Evolutionary conservation across 2,888 invertebrate genomes (phyloP).

Genomic region (Electrophaes corylata): DNA sequence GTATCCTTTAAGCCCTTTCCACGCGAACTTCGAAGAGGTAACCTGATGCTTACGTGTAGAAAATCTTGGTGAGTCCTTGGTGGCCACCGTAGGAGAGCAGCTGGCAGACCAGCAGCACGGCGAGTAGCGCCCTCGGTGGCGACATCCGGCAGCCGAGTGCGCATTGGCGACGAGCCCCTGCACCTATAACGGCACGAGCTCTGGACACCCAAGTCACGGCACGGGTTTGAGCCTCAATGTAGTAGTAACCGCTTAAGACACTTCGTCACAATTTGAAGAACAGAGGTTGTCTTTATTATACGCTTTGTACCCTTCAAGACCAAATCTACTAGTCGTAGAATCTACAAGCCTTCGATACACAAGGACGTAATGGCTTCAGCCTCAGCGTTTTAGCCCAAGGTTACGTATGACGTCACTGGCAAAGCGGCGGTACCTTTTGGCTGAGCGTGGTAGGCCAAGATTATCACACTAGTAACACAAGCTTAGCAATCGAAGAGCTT

Average conservation of each 20-base stretch:
- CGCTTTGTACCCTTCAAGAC: too few species aligned
- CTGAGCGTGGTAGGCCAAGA: neutral
- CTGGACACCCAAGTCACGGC: slow-evolving; percentile 37
- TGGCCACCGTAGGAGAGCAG: slow-evolving; percentile 81
- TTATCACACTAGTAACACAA: neutral
- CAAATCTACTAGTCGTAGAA: neutral
- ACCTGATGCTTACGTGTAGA: slow-evolving; percentile 71
- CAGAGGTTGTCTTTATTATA: too few species aligned
- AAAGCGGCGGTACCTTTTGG: neutral
- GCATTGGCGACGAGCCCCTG: slow-evolving; percentile 74
- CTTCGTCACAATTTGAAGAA: neutral
- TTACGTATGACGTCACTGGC: neutral
- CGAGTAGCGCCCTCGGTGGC: slow-evolving; percentile 82
- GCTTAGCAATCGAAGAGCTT: neutral
- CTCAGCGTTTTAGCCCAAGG: neutral
- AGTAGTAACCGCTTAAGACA: neutral
- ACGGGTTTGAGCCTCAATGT: neutral
- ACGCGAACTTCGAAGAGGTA: neutral
- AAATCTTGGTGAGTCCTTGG: slow-evolving; percentile 83
- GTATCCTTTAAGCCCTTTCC: too few species aligned
- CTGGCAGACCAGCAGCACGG: slow-evolving; percentile 76
- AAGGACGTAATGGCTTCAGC: neutral
- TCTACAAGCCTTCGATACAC: neutral
- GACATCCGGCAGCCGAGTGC: slow-evolving; percentile 77
- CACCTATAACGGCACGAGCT: slow-evolving; percentile 69